These are phyloP conservation scores for Protophormia terraenovae DNA, from an alignment of 2,888 invertebrate species.

Conservation along the genomic window DNA sequence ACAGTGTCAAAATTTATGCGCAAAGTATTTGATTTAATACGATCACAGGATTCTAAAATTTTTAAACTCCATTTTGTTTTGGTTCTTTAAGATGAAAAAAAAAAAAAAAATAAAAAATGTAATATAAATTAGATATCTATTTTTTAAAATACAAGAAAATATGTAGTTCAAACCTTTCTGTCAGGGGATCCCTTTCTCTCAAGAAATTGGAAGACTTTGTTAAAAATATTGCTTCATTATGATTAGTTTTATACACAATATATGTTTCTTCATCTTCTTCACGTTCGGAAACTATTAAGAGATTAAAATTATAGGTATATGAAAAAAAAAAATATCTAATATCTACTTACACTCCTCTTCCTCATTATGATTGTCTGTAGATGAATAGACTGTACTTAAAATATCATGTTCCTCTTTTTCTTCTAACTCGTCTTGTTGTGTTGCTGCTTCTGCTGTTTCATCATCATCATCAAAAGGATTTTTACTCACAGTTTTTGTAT, in stretches of 20 bases:
- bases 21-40: slow-evolving; percentile 82
- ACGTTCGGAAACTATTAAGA: slow-evolving; percentile 77
- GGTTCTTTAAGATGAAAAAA: slow-evolving; percentile 73
- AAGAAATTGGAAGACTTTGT: slow-evolving; percentile 82
- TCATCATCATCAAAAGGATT: slow-evolving; percentile 49
- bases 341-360: slow-evolving; percentile 64
- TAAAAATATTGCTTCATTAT: slow-evolving; percentile 81
- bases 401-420: slow-evolving; percentile 71
- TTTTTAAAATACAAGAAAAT: neutral
- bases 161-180: slow-evolving; percentile 76
- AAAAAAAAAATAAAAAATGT: neutral
- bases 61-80: slow-evolving; percentile 82
- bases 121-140: neutral
- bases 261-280: slow-evolving; percentile 80
- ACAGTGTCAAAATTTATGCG: slow-evolving; percentile 85
- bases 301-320: neutral
- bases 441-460: neutral
- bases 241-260: slow-evolving; percentile 75
- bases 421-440: neutral
- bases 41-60: slow-evolving; percentile 82
- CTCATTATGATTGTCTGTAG: slow-evolving; percentile 57
- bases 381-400: slow-evolving; percentile 73
- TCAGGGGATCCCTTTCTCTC: slow-evolving; percentile 82
- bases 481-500: slow-evolving; percentile 16
- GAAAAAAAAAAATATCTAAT: neutral